Evolutionary conservation across 2,888 invertebrate species (phyloP).

Genomic region (Polydrusus cervinus): DNA sequence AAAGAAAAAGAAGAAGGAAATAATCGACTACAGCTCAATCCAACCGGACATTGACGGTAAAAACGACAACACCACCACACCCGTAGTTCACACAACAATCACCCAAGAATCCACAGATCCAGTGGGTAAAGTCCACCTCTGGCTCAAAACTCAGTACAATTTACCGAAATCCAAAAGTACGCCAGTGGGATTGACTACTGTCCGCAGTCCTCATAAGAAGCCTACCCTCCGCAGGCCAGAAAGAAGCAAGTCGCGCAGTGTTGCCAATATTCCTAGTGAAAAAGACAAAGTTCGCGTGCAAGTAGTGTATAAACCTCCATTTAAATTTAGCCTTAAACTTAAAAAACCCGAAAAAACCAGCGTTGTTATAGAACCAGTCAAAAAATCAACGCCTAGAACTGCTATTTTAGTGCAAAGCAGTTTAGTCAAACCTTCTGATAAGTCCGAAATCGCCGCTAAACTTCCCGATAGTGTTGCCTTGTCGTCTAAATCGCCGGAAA

Average conservation of each 20-base stretch:
- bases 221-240: constrained; percentile 70
- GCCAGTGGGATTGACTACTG: constrained; percentile 80
- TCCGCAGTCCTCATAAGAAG: constrained; percentile 73
- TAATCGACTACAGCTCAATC: constrained; percentile 85
- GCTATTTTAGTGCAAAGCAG: constrained; percentile 71
- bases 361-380: constrained; percentile 76
- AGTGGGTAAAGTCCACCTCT: constrained; percentile 88
- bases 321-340: constrained; percentile 88
- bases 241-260: constrained; percentile 78
- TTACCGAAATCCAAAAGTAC: constrained; percentile 90
- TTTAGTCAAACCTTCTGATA: not conserved
- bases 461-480: constrained; percentile 18
- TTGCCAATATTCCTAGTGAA: constrained; percentile 79
- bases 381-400: constrained; percentile 68
- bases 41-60: constrained; percentile 76
- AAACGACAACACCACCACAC: constrained; percentile 66
- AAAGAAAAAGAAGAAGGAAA: constrained; percentile 80
- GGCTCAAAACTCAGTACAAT: constrained; percentile 83
- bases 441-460: constrained; percentile 7
- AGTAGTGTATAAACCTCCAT: constrained; percentile 91
- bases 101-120: constrained; percentile 72
- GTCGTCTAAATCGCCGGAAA: constrained; percentile 17
- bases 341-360: constrained; percentile 81
- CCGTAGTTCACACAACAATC: constrained; percentile 45
- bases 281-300: constrained; percentile 83